Evolutionary conservation across 2,888 invertebrate species (phyloP).

Genomic region (Harpagoxenus sublaevis): DNA sequence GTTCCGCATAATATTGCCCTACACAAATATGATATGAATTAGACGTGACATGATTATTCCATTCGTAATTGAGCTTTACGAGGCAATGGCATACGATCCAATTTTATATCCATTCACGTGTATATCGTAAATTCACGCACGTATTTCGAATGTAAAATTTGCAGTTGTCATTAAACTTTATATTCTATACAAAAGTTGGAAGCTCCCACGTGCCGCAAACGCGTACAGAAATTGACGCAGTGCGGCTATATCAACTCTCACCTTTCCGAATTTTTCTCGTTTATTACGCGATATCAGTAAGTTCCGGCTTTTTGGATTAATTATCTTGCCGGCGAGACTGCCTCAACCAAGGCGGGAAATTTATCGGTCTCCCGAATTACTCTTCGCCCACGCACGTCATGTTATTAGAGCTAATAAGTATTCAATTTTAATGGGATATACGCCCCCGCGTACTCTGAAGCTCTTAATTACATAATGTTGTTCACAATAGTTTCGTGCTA

Average conservation of each 20-base stretch:
- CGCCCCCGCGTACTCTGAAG: background rate
- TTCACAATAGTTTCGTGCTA: conserved; percentile 3
- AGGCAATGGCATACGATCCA: background rate
- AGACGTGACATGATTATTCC: conserved; percentile 4
- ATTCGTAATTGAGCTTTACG: conserved; percentile 15
- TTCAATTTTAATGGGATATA: conserved; percentile 32
- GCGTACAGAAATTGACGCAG: background rate
- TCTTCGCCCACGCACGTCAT: conserved; percentile 26
- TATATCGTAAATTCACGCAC: background rate
- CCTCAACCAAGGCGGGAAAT: conserved; percentile 5
- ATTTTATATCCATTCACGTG: conserved; percentile 22
- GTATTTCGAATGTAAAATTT: conserved; percentile 6
- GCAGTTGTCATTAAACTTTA: conserved; percentile 7
- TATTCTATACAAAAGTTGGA: conserved; percentile 10
- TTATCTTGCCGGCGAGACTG: conserved; percentile 10
- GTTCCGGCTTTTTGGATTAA: conserved; percentile 18
- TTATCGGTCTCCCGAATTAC: conserved; percentile 27
- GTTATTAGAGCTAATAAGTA: conserved; percentile 36
- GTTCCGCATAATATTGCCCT: background rate
- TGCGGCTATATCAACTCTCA: background rate
- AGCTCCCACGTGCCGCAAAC: background rate
- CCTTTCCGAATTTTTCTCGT: conserved; percentile 9
- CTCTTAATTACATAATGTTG: conserved; percentile 17
- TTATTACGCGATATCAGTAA: conserved; percentile 10
- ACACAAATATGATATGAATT: conserved; percentile 4